Base-by-base conservation (phyloP, 2,888 invertebrate species). In the Criorhina ranunculi region DNA sequence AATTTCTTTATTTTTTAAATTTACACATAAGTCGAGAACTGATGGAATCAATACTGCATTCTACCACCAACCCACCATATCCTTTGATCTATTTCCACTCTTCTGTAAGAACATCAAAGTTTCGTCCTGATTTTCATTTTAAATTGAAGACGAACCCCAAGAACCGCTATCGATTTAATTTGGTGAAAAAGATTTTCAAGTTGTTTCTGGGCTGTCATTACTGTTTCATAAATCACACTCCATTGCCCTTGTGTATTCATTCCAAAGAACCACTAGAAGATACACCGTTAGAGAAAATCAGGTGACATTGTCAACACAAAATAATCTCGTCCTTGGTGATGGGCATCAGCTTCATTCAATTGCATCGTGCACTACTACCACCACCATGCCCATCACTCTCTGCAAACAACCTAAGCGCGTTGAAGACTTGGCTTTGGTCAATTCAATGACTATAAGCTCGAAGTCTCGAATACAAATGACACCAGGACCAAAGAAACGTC, bases 381-480 rank as follows among this genome's bases (percentile, higher is more conserved):
- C 42, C 49, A 51, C 37, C 31, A 9, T n/a, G n/a, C 15, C 11
- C 42, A 29, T 19, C 31, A 24, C 4, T 51, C 37, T 35, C 7
- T 12, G 19, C 53, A 62, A 73, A 73, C 73, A 64, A 35, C 11
- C 24, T 55, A 44, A 73, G 62, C 46, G 62, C 46, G 75, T 31
- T 53, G 60, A 82, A 77, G 72, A 70, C 70, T 82, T 72, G 70
- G 64, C 70, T 82, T 82, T 77, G 66, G 72, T 77, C 29, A 59
- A 44, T 72, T 59, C 66, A 70, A 77, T 44, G 60, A 72, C 70
- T 72, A n/a, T n/a, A 66, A 82, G 53, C 11, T 7, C 53, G 37
- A 37, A 66, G 5, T n/a, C n/a, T n/a, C 37, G 59, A 72, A 53
- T 72, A 77, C 55, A 66, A 66, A 66, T 55, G 66, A 46, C 57